These are phyloP conservation scores for Zygogramma bicolorata DNA, from an alignment of 2,888 invertebrate species.

Conservation along the genomic window DNA sequence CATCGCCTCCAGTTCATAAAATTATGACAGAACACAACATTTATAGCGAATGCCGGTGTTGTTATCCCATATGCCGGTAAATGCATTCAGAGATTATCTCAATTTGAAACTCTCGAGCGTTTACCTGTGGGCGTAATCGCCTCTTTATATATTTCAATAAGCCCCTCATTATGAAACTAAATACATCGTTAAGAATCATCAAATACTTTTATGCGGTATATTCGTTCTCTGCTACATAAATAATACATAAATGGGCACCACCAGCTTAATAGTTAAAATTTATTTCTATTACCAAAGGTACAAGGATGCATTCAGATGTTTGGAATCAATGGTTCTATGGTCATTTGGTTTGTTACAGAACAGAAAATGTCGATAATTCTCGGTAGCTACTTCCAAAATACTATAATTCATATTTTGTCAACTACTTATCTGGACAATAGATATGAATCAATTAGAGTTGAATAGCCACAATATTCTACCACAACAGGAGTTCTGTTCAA, in stretches of 20 bases:
- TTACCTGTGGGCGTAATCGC: constrained; percentile 34
- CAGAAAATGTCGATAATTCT: background rate
- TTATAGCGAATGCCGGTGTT: background rate
- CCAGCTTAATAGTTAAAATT: background rate
- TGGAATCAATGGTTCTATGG: background rate
- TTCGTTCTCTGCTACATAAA: constrained; percentile 29
- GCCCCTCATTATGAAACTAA: constrained; percentile 37
- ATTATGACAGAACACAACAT: background rate
- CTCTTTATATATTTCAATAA: constrained; percentile 39
- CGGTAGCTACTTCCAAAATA: background rate
- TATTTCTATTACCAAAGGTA: background rate
- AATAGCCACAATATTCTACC: no score
- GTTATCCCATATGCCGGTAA: constrained; percentile 27
- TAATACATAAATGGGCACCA: constrained; percentile 26
- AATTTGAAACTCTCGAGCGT: constrained; percentile 28
- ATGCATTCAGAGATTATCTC: constrained; percentile 34
- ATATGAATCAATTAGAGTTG: no score
- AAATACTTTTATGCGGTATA: constrained; percentile 20
- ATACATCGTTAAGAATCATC: constrained; percentile 39
- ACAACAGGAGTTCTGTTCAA: no score
- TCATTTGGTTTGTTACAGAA: background rate
- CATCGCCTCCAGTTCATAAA: background rate
- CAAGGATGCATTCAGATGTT: background rate
- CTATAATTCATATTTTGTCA: background rate
- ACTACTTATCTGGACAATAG: background rate